phyloP scores from a whole-genome alignment of 2,113 vertebrate genomes.

The Tor tambroides region DNA sequence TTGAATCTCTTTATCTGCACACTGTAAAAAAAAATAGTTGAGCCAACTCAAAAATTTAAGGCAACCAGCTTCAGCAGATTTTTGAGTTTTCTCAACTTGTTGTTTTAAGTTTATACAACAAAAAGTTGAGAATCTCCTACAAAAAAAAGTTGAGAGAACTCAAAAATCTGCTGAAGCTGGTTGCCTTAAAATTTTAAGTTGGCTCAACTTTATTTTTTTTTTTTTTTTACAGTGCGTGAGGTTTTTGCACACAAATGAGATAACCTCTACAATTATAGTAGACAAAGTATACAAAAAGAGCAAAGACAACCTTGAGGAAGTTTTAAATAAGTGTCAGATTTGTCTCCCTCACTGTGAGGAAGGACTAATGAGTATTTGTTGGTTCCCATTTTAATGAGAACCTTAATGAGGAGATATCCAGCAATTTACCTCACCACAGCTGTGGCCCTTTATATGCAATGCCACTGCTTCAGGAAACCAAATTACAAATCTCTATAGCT shows the following conservation, averaged over 20 bases:
- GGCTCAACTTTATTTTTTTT: too few species aligned
- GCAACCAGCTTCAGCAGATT: too few species aligned
- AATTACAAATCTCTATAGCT: background rate
- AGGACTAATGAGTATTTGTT: background rate
- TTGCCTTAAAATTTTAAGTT: too few species aligned
- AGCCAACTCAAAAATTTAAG: too few species aligned
- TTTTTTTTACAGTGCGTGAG: too few species aligned
- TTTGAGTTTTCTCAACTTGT: too few species aligned
- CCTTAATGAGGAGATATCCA: conserved; percentile 33
- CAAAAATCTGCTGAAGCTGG: too few species aligned
- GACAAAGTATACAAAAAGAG: background rate
- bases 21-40: too few species aligned
- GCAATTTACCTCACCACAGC: conserved; percentile 21
- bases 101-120: too few species aligned
- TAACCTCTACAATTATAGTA: background rate
- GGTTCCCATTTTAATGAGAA: background rate
- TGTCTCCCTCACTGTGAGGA: background rate
- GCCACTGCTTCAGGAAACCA: conserved; percentile 11
- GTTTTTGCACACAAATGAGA: background rate
- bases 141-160: too few species aligned
- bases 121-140: too few species aligned
- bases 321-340: background rate
- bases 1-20: background rate
- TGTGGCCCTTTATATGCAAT: background rate
- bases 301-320: background rate